Percentiles rank a stretch among this genome's conserved stretches.
phyloP scores from a whole-genome alignment of 1,140 invertebrate genomes.

The Rhopalosiphum maidis region DNA sequence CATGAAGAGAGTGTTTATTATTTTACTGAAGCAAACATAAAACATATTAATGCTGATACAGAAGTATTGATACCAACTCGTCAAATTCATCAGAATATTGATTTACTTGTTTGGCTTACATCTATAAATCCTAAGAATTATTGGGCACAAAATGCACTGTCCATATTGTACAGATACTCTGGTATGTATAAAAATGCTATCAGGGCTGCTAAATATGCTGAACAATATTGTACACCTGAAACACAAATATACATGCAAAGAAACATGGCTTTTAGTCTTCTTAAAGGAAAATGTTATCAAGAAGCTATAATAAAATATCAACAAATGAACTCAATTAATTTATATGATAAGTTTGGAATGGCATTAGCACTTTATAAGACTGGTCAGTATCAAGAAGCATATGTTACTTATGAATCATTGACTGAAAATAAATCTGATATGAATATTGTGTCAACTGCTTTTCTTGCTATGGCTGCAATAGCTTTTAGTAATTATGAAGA shows the following conservation, averaged over 20 bases:
- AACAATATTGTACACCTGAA: neutral
- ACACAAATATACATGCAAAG: neutral
- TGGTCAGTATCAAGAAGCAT: neutral
- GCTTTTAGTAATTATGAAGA: neutral
- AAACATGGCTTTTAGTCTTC: slow-evolving; percentile 32
- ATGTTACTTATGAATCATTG: neutral
- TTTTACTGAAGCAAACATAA: slow-evolving; percentile 9
- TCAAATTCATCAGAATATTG: slow-evolving; percentile 11
- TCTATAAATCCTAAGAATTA: slow-evolving; percentile 12
- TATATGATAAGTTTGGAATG: neutral
- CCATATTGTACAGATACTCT: neutral
- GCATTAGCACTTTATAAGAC: slow-evolving; percentile 35
- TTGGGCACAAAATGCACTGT: slow-evolving; percentile 39
- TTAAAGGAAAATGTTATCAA: neutral
- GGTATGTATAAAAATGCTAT: slow-evolving; percentile 17
- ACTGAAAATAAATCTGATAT: neutral
- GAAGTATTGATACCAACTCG: neutral
- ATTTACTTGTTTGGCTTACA: slow-evolving; percentile 39
- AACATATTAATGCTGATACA: neutral
- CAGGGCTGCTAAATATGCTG: neutral
- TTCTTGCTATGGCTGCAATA: slow-evolving; percentile 27
- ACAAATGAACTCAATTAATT: neutral
- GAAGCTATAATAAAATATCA: slow-evolving; percentile 23
- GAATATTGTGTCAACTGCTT: neutral
- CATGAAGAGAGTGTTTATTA: slow-evolving; percentile 22